A percentile compares a stretch with the other conserved stretches of the same genome.
phyloP scores from a whole-genome alignment of 2,113 vertebrate species.

The Zosterops lateralis region DNA sequence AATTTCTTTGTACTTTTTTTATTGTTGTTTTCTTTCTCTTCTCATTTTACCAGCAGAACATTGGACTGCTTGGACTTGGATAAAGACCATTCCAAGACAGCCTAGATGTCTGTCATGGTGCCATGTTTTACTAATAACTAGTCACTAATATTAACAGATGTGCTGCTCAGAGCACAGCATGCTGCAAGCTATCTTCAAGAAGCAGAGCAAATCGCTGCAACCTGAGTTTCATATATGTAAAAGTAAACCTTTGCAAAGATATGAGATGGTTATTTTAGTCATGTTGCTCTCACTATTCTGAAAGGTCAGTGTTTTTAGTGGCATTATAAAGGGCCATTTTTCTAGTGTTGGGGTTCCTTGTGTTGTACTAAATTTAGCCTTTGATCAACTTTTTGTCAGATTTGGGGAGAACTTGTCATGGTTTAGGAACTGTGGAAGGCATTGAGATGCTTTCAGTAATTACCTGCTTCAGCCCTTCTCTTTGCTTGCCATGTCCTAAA shows the following conservation, averaged over 20 bases:
- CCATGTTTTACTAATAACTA: not conserved
- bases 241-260: not conserved
- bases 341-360: not conserved
- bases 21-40: not conserved
- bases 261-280: not conserved
- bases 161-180: not conserved
- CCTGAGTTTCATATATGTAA: not conserved
- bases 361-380: not conserved
- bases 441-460: not conserved
- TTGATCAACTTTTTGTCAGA: not conserved
- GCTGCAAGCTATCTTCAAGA: not conserved
- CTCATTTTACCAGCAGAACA: not conserved
- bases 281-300: not conserved
- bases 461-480: not conserved
- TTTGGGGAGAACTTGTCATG: fast-evolving
- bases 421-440: not conserved
- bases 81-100: not conserved
- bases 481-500: not conserved
- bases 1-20: not conserved
- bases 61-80: not conserved
- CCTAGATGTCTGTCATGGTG: not conserved
- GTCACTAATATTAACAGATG: not conserved
- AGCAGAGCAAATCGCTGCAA: not conserved
- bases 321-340: not conserved
- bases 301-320: not conserved